phyloP scores from a whole-genome alignment of 1,140 invertebrate genomes.

The Tenebrio molitor region DNA sequence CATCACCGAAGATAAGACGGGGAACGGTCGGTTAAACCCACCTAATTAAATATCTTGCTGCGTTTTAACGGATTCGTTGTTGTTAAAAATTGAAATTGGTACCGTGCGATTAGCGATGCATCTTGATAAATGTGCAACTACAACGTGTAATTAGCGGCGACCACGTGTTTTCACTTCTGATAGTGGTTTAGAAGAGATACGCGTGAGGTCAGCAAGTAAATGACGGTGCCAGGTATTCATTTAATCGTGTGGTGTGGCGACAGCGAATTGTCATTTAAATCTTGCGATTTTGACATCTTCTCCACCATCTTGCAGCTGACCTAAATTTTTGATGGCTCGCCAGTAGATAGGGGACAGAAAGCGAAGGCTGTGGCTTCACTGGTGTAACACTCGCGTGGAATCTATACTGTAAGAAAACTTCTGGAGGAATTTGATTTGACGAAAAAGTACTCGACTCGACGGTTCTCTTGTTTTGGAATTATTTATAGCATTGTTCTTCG shows the following conservation, averaged over 20 bases:
- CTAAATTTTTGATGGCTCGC: neutral
- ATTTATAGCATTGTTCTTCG: no score
- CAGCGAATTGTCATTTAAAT: conserved; percentile 31
- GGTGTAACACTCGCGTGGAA: no score
- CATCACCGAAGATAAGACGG: neutral
- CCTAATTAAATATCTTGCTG: no score
- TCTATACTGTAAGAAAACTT: no score
- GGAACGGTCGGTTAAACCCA: neutral
- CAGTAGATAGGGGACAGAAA: no score
- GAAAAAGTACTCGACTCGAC: no score
- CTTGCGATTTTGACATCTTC: conserved; percentile 4
- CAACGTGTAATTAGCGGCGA: conserved; percentile 12
- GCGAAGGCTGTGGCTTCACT: no score
- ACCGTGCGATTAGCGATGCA: neutral
- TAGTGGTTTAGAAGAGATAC: conserved; percentile 2
- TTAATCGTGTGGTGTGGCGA: conserved; percentile 8
- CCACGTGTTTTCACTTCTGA: conserved; percentile 22
- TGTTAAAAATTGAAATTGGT: conserved; percentile 9
- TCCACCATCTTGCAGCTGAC: neutral
- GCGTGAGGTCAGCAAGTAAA: conserved; percentile 13
- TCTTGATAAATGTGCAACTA: conserved; percentile 24
- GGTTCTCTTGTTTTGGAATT: no score
- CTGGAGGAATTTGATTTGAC: no score
- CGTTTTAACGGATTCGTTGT: no score
- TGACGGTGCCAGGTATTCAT: conserved; percentile 22